A percentile compares a stretch with the other conserved stretches of the same genome.
These are phyloP conservation scores for Perizoma flavofasciatum DNA, from an alignment of 2,888 invertebrate genomes.

Conservation along the genomic window DNA sequence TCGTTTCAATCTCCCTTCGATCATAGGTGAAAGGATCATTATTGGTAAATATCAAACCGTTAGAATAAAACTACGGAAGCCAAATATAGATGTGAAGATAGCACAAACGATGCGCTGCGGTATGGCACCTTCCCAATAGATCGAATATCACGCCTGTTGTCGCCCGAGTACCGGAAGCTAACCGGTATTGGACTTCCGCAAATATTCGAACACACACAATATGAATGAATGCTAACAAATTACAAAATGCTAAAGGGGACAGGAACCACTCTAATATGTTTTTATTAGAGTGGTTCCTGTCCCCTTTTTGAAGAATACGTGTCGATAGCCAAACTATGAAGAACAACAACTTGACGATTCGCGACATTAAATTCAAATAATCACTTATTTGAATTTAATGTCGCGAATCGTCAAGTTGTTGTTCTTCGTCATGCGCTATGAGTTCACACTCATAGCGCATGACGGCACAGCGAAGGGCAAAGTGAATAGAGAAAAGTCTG, in stretches of 20 bases:
- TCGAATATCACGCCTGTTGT: constrained; percentile 46
- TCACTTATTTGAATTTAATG: too few relatives aligned
- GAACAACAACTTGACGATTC: constrained; percentile 2
- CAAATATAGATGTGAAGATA: constrained; percentile 32
- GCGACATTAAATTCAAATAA: too few relatives aligned
- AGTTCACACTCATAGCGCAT: too few relatives aligned
- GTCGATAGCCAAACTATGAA: constrained; percentile 11
- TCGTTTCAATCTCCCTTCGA: constrained; percentile 32
- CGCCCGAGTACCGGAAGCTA: constrained; percentile 49
- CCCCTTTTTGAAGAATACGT: constrained; percentile 19
- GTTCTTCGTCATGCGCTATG: too few relatives aligned
- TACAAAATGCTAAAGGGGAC: too few relatives aligned
- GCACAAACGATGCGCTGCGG: constrained; percentile 18
- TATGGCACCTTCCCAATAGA: constrained; percentile 39
- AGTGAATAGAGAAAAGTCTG: too few relatives aligned
- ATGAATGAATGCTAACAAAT: constrained; percentile 43
- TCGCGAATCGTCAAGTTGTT: constrained; percentile 4
- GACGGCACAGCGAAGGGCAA: too few relatives aligned
- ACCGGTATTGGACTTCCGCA: constrained; percentile 55
- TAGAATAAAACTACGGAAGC: constrained; percentile 25
- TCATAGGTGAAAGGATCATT: constrained; percentile 25
- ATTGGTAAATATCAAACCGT: constrained; percentile 32
- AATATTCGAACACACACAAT: constrained; percentile 52
- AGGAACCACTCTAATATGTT: too few relatives aligned
- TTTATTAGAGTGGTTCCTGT: constrained; percentile 28